Evolutionary conservation across 2,797 vertebrate genomes (phyloP).

Genomic region (Poecilia gillii): DNA sequence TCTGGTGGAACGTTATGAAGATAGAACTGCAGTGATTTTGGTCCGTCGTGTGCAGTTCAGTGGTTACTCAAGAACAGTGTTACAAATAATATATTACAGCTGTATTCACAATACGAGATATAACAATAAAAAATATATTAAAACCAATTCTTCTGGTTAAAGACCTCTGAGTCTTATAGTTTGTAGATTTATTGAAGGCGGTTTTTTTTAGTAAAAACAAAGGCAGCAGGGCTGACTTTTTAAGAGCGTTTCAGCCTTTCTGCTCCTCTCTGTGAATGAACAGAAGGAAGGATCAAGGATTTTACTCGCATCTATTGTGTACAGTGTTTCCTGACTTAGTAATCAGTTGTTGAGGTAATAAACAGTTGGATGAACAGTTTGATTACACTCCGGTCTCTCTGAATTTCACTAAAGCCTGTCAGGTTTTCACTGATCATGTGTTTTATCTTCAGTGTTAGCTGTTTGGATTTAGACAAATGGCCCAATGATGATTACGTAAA

Average conservation of each 20-base stretch:
- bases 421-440: not conserved
- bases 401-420: not conserved
- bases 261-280: conserved; percentile 21
- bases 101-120: not conserved
- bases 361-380: conserved; percentile 40
- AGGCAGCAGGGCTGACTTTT: conserved; percentile 31
- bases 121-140: conserved; percentile 3
- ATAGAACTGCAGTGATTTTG: not conserved
- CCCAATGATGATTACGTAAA: not conserved
- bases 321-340: conserved; percentile 36
- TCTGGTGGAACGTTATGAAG: not conserved
- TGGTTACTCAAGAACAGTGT: not conserved
- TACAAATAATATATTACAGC: not conserved
- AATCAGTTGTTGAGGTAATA: conserved; percentile 40
- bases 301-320: conserved; percentile 30
- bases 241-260: conserved; percentile 37
- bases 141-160: conserved; percentile 2
- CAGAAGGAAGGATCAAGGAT: conserved; percentile 58
- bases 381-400: conserved; percentile 2
- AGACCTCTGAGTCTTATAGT: conserved; percentile 7
- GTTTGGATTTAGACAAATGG: not conserved
- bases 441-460: not conserved
- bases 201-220: conserved; percentile 15
- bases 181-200: conserved; percentile 7
- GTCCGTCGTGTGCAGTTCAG: not conserved